Evolutionary conservation across 1,140 invertebrate genomes (phyloP).

Genomic region (Hyles vespertilio): DNA sequence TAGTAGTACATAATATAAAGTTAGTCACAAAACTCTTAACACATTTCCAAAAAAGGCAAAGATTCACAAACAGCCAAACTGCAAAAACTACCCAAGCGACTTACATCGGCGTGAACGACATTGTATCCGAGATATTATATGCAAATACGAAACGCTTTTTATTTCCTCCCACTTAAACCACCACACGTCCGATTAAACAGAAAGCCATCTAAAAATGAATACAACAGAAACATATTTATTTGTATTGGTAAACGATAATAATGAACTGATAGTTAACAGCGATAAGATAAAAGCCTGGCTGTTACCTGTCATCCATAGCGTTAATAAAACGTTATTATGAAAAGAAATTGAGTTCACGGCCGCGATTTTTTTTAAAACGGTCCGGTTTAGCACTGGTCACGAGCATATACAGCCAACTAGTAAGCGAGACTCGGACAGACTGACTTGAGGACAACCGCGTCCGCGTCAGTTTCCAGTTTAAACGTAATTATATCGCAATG

Average conservation of each 20-base stretch:
- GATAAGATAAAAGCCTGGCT: neutral
- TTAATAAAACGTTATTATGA: constrained; percentile 26
- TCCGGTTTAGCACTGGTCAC: constrained; percentile 7
- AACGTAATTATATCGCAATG: neutral
- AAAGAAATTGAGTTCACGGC: constrained; percentile 13
- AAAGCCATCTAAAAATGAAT: constrained; percentile 49
- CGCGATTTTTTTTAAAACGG: constrained; percentile 29
- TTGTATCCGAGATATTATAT: constrained; percentile 24
- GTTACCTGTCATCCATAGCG: constrained; percentile 53
- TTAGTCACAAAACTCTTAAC: no score
- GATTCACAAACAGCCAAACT: constrained; percentile 15
- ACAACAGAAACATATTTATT: constrained; percentile 6
- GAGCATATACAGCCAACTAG: constrained; percentile 5
- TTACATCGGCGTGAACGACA: constrained; percentile 70
- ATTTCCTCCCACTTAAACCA: constrained; percentile 28
- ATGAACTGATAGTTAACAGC: neutral
- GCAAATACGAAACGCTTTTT: neutral
- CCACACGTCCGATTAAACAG: constrained; percentile 27
- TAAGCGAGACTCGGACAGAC: constrained; percentile 1
- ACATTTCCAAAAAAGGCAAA: constrained; percentile 6
- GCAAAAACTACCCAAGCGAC: constrained; percentile 39
- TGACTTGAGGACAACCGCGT: constrained; percentile 5
- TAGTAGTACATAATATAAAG: no score
- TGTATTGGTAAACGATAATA: neutral
- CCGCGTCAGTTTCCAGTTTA: neutral